These are phyloP conservation scores for Pogona vitticeps DNA, from an alignment of 2,113 vertebrate species.

Conservation along the genomic window DNA sequence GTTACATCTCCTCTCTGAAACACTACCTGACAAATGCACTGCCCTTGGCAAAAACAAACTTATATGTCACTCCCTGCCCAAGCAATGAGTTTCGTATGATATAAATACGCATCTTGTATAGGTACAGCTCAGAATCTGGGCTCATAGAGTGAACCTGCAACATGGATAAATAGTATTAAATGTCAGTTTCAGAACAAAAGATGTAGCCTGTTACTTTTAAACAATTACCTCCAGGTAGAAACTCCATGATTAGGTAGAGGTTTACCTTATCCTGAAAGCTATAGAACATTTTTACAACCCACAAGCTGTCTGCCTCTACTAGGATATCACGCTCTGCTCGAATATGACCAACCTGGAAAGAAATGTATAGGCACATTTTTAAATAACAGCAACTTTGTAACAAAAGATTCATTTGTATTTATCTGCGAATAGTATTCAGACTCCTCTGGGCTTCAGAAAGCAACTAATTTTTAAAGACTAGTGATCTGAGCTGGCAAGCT, in stretches of 20 bases:
- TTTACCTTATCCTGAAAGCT: slow-evolving; percentile 99
- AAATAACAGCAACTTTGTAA: slow-evolving; percentile 35
- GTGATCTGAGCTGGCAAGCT: background rate
- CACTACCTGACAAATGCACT: background rate
- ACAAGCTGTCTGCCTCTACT: slow-evolving; percentile 96
- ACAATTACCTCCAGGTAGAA: slow-evolving; percentile 93
- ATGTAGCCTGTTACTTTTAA: slow-evolving; percentile 45
- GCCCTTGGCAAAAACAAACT: too few species aligned
- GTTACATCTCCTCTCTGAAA: background rate
- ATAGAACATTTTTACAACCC: slow-evolving; percentile 99
- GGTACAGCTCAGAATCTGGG: fast-evolving
- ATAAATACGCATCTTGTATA: background rate
- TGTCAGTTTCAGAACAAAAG: slow-evolving; percentile 46
- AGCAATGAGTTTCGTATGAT: background rate
- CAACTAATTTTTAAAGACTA: background rate
- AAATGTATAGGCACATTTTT: slow-evolving; percentile 20
- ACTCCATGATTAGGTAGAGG: slow-evolving; percentile 99
- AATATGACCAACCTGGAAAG: slow-evolving; percentile 92
- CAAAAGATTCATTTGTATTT: slow-evolving; percentile 28
- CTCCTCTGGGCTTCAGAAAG: too few species aligned
- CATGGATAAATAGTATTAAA: fast-evolving
- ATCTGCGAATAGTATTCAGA: slow-evolving; percentile 42
- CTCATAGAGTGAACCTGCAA: background rate
- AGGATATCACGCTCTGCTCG: slow-evolving; percentile 96
- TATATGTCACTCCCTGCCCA: background rate